Evolutionary conservation across 2,888 invertebrate species (phyloP), one percentile per base, ranked within the genome.

Genomic region (Sicus ferrugineus): DNA sequence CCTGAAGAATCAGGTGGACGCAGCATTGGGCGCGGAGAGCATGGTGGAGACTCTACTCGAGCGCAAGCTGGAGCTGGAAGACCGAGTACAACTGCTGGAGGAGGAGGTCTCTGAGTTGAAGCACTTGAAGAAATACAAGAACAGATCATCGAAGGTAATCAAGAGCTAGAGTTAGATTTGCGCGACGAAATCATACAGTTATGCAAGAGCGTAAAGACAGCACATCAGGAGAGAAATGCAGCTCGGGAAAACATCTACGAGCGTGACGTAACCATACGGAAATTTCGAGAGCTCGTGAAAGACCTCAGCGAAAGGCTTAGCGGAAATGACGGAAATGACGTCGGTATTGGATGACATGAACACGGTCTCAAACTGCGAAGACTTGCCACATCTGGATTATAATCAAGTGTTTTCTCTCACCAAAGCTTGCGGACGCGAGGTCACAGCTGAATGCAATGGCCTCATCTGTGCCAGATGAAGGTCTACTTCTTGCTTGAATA

Each of bases 11-110:
- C 93, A 94, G 85, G 93, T 98, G 50, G 99, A 99, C 86, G 97
- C 97, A 0, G 97, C 98, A 0, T 87, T 99, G 38, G 98, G 99
- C 0, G 96, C 98, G 0, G 98, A 98, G 85, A 96, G 98, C 85
- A 98, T 99, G 97, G 96, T 99, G 2, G 96, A 97, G 77, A 91
- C 93, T 75, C 87, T 99, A 67, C 95, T 97, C 0, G 95, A 95
- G 77, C 92, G 93, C 81, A 99, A 98, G 85, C 89, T 99, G 85
- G 91, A 91, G 23, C 86, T 98, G 70, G 99, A 99, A 85, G 98
- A 99, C 78, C 92, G 92, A 86, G 93, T 91, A 0, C 90, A 90
- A 63, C 91, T 94, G 76, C 84, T 98, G 65, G 93, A 95, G 78
- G 97, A 98, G 81, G 95, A 96, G 77, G 94, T 98, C 0, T 88